Evolutionary conservation across 2,113 vertebrate genomes (phyloP).

Genomic region (Aegithalos caudatus): DNA sequence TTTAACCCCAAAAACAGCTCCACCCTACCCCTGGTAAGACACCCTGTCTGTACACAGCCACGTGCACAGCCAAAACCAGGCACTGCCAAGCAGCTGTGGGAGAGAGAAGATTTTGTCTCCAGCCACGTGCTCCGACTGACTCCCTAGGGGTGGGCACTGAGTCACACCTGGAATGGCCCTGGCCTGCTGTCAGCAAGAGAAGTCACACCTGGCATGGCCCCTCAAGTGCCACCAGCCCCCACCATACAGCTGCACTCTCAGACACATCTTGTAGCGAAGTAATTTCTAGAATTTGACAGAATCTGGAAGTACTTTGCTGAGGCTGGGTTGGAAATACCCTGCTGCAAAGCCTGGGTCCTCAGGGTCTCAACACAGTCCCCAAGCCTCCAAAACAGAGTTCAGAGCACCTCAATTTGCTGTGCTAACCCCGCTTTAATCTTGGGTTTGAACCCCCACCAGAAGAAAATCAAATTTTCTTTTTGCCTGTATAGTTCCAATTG

Average conservation of each 20-base stretch:
- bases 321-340: background rate
- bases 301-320: background rate
- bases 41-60: background rate
- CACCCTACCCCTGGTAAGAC: too few species aligned
- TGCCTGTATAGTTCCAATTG: fast-evolving
- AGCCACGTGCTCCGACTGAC: background rate
- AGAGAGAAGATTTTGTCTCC: background rate
- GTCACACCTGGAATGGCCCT: background rate
- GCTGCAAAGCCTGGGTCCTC: background rate
- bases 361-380: fast-evolving
- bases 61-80: background rate
- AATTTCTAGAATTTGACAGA: background rate
- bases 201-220: background rate
- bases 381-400: too few species aligned
- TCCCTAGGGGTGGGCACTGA: background rate
- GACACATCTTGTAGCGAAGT: background rate
- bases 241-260: fast-evolving
- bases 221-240: background rate
- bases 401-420: background rate
- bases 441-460: background rate
- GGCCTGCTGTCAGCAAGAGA: too few species aligned
- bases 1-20: background rate
- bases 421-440: background rate
- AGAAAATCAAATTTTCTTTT: background rate
- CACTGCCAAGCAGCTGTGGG: fast-evolving